Conservation (phyloP, 2,113 vertebrate species). For the Pollimyrus isidori region DNA sequence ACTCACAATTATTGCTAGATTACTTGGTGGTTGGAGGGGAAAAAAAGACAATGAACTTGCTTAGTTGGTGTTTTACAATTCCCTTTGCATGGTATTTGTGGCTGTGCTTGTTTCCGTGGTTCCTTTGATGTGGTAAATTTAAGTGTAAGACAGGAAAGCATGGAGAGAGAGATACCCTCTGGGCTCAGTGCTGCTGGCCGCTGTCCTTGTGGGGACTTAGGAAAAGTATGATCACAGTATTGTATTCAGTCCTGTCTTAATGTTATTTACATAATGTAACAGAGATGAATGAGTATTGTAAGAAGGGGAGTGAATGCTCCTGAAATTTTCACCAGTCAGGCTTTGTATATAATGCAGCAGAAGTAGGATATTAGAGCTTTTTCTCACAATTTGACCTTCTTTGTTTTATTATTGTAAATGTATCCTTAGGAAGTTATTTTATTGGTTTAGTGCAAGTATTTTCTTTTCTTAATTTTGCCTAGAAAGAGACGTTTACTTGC, state of each 20-base stretch:
- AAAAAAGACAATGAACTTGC: slow-evolving; percentile 35
- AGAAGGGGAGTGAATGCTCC: slow-evolving; percentile 45
- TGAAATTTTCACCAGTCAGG: slow-evolving; percentile 35
- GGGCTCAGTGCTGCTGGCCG: background rate
- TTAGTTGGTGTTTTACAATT: slow-evolving; percentile 54
- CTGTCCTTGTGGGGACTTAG: background rate
- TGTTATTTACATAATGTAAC: slow-evolving; percentile 51
- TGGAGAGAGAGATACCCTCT: slow-evolving; percentile 2
- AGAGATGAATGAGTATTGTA: slow-evolving; percentile 43
- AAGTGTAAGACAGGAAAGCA: slow-evolving; percentile 38
- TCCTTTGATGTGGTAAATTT: slow-evolving; percentile 54
- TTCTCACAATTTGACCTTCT: slow-evolving; percentile 53
- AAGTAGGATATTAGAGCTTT: slow-evolving; percentile 50
- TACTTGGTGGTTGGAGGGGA: slow-evolving; percentile 38
- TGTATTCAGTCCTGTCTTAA: slow-evolving; percentile 55
- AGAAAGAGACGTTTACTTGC: slow-evolving; percentile 13
- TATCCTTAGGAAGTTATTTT: slow-evolving; percentile 47
- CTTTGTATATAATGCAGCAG: slow-evolving; percentile 51
- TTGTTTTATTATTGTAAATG: slow-evolving; percentile 60
- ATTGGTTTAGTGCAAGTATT: slow-evolving; percentile 51
- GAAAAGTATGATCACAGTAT: slow-evolving; percentile 46
- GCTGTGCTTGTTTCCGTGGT: slow-evolving; percentile 60
- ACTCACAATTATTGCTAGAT: slow-evolving; percentile 18
- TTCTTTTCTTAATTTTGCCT: slow-evolving; percentile 44
- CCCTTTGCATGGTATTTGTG: slow-evolving; percentile 65